A percentile compares a stretch with the other conserved stretches of the same genome.
Conservation (phyloP, 2,888 invertebrate species). For the Glyphotaelius pellucidus region DNA sequence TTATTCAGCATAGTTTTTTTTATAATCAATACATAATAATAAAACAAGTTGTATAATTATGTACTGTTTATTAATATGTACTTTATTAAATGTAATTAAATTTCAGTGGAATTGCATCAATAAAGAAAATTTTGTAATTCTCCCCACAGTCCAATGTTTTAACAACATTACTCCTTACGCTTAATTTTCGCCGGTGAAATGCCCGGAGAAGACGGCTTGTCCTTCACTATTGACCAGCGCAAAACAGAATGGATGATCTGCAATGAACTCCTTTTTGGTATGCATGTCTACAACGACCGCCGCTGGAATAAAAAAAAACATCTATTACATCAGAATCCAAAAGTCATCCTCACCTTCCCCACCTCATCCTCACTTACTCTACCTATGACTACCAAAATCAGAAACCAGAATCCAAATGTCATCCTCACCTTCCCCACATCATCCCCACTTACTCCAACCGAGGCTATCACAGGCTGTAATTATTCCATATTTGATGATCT, state of each 20-base stretch:
- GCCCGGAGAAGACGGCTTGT: background rate
- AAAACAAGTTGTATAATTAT: background rate
- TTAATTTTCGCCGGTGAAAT: background rate
- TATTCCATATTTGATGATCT: too few species aligned
- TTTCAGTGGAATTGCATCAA: background rate
- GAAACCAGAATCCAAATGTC: too few species aligned
- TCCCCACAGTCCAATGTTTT: background rate
- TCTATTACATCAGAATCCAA: too few species aligned
- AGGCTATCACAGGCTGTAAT: too few species aligned
- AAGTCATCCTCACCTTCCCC: too few species aligned
- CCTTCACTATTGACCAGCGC: background rate
- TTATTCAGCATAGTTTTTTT: too few species aligned
- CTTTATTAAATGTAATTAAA: background rate
- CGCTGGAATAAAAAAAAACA: background rate
- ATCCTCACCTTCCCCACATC: too few species aligned
- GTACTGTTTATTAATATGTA: background rate
- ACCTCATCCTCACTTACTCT: too few species aligned
- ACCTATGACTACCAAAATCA: too few species aligned
- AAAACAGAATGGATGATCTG: background rate
- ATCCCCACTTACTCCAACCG: too few species aligned
- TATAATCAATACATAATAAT: too few species aligned
- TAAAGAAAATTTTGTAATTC: background rate
- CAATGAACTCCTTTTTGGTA: background rate
- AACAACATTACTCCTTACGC: background rate
- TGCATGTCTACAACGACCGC: accelerated